phyloP scores from a whole-genome alignment of 2,113 vertebrate genomes.

The Isurus oxyrinchus region DNA sequence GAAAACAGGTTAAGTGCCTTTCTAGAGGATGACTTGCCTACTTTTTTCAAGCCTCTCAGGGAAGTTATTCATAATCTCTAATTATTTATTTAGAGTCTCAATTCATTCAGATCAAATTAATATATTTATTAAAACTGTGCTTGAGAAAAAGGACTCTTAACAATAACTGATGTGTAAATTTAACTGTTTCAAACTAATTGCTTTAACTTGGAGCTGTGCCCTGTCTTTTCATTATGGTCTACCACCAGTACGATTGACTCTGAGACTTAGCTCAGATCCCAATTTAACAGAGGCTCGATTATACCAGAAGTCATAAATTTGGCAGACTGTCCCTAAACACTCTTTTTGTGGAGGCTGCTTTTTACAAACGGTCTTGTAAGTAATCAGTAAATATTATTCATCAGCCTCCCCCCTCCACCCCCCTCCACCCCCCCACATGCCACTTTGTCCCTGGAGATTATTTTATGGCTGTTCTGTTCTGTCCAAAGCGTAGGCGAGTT shows the following conservation, averaged over 20 bases:
- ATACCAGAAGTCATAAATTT: neutral
- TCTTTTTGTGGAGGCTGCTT: neutral
- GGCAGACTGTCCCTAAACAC: neutral
- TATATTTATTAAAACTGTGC: neutral
- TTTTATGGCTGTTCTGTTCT: neutral
- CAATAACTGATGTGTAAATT: neutral
- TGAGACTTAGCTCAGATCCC: neutral
- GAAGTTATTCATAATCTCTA: neutral
- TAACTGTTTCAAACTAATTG: neutral
- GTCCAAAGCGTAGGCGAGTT: constrained; percentile 1
- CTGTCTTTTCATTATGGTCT: neutral
- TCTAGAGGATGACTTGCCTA: neutral
- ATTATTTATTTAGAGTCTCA: neutral
- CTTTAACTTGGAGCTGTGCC: neutral
- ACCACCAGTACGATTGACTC: neutral
- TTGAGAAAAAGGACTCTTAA: neutral
- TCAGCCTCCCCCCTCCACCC: constrained; percentile 23
- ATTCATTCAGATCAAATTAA: neutral
- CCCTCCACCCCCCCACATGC: neutral
- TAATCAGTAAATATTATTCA: constrained; percentile 34
- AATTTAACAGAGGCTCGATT: neutral
- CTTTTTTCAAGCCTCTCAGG: neutral
- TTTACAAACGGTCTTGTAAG: constrained; percentile 18
- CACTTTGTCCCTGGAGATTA: neutral
- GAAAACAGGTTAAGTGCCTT: too few species aligned